Evolutionary conservation across 2,113 vertebrate genomes (phyloP).

Genomic region (Pogona vitticeps): DNA sequence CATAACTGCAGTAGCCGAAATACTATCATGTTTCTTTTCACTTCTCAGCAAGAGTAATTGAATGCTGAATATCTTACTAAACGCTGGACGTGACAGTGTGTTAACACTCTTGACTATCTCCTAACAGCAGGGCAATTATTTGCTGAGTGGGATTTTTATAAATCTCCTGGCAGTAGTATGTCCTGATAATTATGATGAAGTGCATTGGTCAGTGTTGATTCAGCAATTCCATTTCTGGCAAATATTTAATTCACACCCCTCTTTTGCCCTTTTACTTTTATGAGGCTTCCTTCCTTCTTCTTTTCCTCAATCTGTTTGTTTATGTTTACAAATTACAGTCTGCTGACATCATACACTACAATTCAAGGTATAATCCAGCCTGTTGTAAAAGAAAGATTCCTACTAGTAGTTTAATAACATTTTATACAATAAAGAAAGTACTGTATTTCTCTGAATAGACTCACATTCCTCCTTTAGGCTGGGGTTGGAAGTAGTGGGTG

Average conservation of each 20-base stretch:
- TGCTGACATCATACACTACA: background rate
- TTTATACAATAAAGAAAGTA: background rate
- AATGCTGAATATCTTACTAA: conserved; percentile 82
- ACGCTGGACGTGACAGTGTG: conserved; percentile 77
- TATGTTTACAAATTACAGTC: conserved; percentile 39
- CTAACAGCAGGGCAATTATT: conserved; percentile 84
- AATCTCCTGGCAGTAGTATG: conserved; percentile 82
- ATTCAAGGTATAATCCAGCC: background rate
- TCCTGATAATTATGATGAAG: conserved; percentile 93
- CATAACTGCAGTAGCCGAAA: conserved; percentile 68
- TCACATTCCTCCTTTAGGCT: background rate
- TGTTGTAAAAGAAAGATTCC: conserved; percentile 3
- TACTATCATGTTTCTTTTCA: conserved; percentile 76
- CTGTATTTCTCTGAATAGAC: background rate
- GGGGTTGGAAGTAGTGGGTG: background rate
- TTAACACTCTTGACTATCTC: conserved; percentile 79
- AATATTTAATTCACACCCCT: conserved; percentile 78
- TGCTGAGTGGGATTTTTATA: conserved; percentile 85
- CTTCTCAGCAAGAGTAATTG: conserved; percentile 80
- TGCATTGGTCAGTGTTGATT: conserved; percentile 91
- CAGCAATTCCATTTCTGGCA: conserved; percentile 78
- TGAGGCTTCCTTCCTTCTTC: conserved; percentile 60
- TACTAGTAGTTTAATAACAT: background rate
- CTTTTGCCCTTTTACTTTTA: conserved; percentile 75
- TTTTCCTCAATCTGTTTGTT: conserved; percentile 32